Evolutionary conservation across 2,888 invertebrate species (phyloP), one percentile per base, ranked within the genome.

Genomic region (Mechanitis messenoides): DNA sequence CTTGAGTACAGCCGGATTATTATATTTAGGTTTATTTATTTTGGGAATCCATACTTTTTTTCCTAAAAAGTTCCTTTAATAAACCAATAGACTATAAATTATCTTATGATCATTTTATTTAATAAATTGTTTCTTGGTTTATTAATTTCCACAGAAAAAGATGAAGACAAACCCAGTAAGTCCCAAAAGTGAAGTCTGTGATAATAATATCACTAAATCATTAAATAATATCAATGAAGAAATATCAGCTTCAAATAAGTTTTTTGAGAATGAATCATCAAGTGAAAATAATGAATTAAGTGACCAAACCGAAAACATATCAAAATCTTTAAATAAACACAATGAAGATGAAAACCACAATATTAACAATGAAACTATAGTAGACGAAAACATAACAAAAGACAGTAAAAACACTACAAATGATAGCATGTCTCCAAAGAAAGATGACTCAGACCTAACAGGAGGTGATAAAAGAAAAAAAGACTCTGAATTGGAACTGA

Each of bases 91-190:
- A 20, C 20, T 20, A 20, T 31, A 33, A 3, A 61, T 33, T 11
- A 50, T 45, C 12, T n/a, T 50, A 12, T 38, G 33, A 54, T n/a
- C n/a, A 47, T 59, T 45, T 55, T 38, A 55, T 9, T 12, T 20
- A n/a, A 6, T 47, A 47, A 31, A 35, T 35, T 20, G n/a, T 33
- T 35, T 2, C 35, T 35, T 35, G 6, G 6, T 35, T 5, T 35
- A 6, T 35, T 35, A 1, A n/a, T 11, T 77, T 75, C 31, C 69
- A 84, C 84, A 85, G 84, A 78, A 83, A 78, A 72, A 63, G 69
- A 70, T 11, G 64, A 65, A 45, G 59, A 68, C 35, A 59, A 66
- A 56, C 45, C 35, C n/a, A 42, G 58, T 59, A 58, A 64, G 42
- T 59, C 31, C 46, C 11, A 58, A 50, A 58, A 7, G 33, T 53